Percentiles rank a stretch among this genome's conserved stretches.
phyloP scores from a whole-genome alignment of 2,113 vertebrate species.

The Elephas maximus region DNA sequence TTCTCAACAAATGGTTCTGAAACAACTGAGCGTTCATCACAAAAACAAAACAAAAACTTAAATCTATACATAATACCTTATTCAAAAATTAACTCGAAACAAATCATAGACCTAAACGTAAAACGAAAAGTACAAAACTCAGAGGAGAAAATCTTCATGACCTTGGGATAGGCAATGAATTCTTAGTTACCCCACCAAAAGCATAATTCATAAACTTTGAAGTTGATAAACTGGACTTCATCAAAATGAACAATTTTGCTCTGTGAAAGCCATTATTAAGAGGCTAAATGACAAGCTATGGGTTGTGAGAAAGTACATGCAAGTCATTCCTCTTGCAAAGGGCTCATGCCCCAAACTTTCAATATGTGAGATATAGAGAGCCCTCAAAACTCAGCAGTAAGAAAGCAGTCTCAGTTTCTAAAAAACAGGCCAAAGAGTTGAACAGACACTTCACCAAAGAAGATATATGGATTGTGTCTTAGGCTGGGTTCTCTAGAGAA shows the following conservation, averaged over 20 bases:
- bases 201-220: neutral
- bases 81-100: slow-evolving; percentile 30
- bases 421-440: slow-evolving; percentile 51
- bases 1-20: slow-evolving; percentile 39
- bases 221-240: neutral
- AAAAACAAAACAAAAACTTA: slow-evolving; percentile 8
- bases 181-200: slow-evolving; percentile 14
- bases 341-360: neutral
- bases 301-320: slow-evolving; percentile 11
- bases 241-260: slow-evolving; percentile 50
- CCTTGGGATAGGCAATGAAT: neutral
- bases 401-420: neutral
- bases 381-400: neutral
- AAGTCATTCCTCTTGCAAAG: slow-evolving; percentile 49
- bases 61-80: neutral
- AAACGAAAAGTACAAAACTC: slow-evolving; percentile 45
- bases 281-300: slow-evolving; percentile 7
- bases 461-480: neutral
- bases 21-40: neutral
- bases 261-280: neutral
- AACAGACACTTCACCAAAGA: slow-evolving; percentile 6
- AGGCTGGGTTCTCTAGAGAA: too few species aligned
- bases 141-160: neutral
- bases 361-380: neutral
- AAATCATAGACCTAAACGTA: slow-evolving; percentile 9